These are phyloP conservation scores for Delia radicum DNA, from an alignment of 1,140 invertebrate species.

Conservation along the genomic window DNA sequence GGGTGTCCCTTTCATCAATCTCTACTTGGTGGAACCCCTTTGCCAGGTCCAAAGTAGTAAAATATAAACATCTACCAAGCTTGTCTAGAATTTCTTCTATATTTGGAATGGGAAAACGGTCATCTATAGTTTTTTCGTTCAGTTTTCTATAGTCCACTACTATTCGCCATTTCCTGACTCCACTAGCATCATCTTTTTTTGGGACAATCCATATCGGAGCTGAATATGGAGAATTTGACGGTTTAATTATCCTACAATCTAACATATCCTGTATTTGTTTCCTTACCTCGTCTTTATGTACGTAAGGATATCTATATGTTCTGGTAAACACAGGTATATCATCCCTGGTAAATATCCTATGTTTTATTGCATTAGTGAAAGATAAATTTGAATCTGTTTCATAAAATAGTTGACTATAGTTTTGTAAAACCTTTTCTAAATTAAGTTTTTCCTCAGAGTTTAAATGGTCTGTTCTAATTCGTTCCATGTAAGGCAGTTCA, in stretches of 20 bases:
- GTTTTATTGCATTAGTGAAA: background rate
- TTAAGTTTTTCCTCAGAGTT: background rate
- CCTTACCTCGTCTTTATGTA: background rate
- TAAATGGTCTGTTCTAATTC: background rate
- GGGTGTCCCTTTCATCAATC: constrained; percentile 30
- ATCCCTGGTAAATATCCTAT: background rate
- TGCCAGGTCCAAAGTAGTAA: constrained; percentile 53
- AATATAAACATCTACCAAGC: constrained; percentile 54
- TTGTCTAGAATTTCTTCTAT: constrained; percentile 58
- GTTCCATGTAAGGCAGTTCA: background rate
- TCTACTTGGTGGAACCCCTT: background rate
- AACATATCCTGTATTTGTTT: background rate
- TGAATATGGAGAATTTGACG: background rate
- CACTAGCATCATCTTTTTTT: background rate
- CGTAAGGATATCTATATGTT: background rate
- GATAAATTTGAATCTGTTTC: background rate
- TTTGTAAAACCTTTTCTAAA: background rate
- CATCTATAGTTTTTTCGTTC: constrained; percentile 46
- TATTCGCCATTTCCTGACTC: constrained; percentile 41
- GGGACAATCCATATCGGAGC: background rate
- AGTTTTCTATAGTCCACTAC: constrained; percentile 50
- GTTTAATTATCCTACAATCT: background rate
- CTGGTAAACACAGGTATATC: background rate
- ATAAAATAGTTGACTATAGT: background rate
- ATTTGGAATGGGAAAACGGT: constrained; percentile 58